A percentile compares a stretch with the other conserved stretches of the same genome.
phyloP scores from a whole-genome alignment of 2,797 vertebrate species.

The Columba guinea region DNA sequence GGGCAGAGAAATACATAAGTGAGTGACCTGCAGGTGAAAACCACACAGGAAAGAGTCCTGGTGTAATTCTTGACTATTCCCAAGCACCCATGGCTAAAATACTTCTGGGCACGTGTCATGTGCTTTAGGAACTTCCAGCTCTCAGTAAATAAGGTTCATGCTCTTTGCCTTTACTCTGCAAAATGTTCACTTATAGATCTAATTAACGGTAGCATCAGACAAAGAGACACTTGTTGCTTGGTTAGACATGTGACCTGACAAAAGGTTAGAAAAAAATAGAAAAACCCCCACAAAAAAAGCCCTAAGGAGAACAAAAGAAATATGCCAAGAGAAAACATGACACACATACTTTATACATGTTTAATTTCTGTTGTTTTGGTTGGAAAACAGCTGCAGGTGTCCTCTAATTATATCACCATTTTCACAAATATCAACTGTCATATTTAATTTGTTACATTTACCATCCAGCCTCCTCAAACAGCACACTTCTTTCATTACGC shows the following conservation, averaged over 20 bases:
- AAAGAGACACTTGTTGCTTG: slow-evolving; percentile 60
- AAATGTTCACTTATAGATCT: slow-evolving; percentile 33
- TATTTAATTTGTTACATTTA: slow-evolving; percentile 82
- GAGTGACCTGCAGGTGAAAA: neutral
- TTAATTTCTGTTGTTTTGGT: slow-evolving; percentile 86
- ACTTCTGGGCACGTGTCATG: neutral
- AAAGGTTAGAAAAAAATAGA: slow-evolving; percentile 34
- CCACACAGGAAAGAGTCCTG: neutral
- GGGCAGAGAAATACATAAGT: neutral
- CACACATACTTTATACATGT: slow-evolving; percentile 77
- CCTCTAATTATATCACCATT: slow-evolving; percentile 85
- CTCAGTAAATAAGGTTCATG: slow-evolving; percentile 4
- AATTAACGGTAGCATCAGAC: neutral
- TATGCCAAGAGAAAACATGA: slow-evolving; percentile 64
- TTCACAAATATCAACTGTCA: slow-evolving; percentile 86
- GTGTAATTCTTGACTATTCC: neutral
- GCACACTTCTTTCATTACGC: slow-evolving; percentile 80
- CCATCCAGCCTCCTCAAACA: slow-evolving; percentile 77
- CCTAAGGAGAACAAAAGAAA: slow-evolving; percentile 71
- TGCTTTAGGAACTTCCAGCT: slow-evolving; percentile 31
- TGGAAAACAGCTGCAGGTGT: slow-evolving; percentile 85
- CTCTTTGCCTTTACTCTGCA: slow-evolving; percentile 21
- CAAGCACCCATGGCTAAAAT: slow-evolving; percentile 2
- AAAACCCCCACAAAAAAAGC: neutral
- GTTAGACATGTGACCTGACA: slow-evolving; percentile 53